phyloP scores from a whole-genome alignment of 2,888 invertebrate species.

The Pandemis cinnamomeana region DNA sequence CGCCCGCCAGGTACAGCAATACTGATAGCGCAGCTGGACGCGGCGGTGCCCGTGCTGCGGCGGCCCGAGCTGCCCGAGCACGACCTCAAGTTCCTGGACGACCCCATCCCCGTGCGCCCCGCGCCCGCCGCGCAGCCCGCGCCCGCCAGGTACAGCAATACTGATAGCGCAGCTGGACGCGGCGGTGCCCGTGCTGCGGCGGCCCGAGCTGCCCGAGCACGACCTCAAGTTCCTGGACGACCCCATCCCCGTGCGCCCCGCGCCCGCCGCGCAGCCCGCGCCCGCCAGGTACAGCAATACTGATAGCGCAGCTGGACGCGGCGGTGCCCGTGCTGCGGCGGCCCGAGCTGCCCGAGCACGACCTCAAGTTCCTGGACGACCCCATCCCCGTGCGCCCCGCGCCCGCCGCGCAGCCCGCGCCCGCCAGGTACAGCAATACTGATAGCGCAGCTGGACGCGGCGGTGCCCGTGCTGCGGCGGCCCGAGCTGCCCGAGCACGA shows the following conservation, averaged over 20 bases:
- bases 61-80: conserved; percentile 69
- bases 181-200: conserved; percentile 63
- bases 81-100: conserved; percentile 81
- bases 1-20: too few species aligned
- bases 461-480: conserved; percentile 61
- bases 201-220: conserved; percentile 68
- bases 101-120: conserved; percentile 67
- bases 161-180: conserved; percentile 89
- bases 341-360: conserved; percentile 73
- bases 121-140: conserved; percentile 24
- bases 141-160: too few species aligned
- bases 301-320: conserved; percentile 88
- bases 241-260: conserved; percentile 66
- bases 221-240: conserved; percentile 81
- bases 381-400: conserved; percentile 65
- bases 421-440: too few species aligned
- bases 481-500: conserved; percentile 73
- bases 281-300: too few species aligned
- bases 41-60: conserved; percentile 65
- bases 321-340: conserved; percentile 64
- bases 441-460: conserved; percentile 88
- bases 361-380: conserved; percentile 79
- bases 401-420: conserved; percentile 21
- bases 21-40: conserved; percentile 89
- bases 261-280: conserved; percentile 20